Evolutionary conservation across 2,888 invertebrate genomes (phyloP), one percentile per base, ranked within the genome.

Genomic region (Brachypalpus laphriformis): DNA sequence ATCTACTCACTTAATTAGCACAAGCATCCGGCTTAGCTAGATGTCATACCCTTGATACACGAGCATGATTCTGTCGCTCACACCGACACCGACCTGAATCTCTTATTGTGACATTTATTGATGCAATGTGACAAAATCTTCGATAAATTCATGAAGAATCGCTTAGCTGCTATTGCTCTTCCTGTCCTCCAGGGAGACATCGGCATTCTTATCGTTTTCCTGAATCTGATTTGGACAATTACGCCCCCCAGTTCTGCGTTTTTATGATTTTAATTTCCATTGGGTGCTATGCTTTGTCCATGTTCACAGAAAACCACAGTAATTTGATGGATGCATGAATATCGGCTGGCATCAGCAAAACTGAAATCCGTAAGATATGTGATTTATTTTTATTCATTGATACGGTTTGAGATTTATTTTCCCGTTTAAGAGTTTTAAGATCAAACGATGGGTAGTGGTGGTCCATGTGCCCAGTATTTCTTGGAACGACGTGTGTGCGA

Each of bases 111-210:
- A 80, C 83, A 74, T 85, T 85, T 85, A 85, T 85, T 85, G 80
- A 85, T 85, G 75, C 28, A 70, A 80, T 70, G 83, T 85, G 83
- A 85, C 83, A 85, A 80, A 75, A 85, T 85, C 45, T 25, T 80
- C 59, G 80, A 85, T 85, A 85, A 83, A 40, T 75, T 80, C 75
- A 80, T 80, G 63, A 85, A 75, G 80, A 80, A 85, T 85, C 57
- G 59, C 51, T 75, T 61, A 61, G 51, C 25, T 20, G 20, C 28
- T 63, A 28, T 61, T 37, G 70, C 34, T 45, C 54, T 63, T 51
- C 66, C 22, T 61, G 42, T 65, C 3, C 31, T 63, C 57, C 78
- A 9, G 63, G 45, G 54, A 70, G 40, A 16, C 37, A 56, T 20
- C 34, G 37, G 18, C 8, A 5, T 16, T 8, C 14, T 37, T 71